Conservation (phyloP, 2,888 invertebrate species). For the Tupiocoris notatus region DNA sequence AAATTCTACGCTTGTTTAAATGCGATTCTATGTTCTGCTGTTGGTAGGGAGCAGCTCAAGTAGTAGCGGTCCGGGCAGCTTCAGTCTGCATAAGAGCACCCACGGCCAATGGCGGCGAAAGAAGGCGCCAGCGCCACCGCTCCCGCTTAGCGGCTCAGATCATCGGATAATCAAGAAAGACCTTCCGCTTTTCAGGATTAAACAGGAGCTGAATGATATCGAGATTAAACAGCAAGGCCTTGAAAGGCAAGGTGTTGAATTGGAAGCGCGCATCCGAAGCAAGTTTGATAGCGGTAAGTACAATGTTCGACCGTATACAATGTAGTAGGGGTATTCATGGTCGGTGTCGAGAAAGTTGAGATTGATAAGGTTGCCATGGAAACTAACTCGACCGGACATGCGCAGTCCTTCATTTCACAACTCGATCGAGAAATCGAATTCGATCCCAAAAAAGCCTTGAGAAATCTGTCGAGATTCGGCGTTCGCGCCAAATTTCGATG, state of each 20-base stretch:
- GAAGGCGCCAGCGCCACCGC: conserved; percentile 77
- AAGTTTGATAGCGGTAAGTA: conserved; percentile 63
- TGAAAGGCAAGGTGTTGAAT: conserved; percentile 84
- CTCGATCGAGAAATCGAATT: no score
- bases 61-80: conserved; percentile 11
- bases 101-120: conserved; percentile 70
- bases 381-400: no score
- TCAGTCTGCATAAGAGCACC: conserved; percentile 59
- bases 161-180: conserved; percentile 59
- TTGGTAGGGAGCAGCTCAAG: conserved; percentile 2
- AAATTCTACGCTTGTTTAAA: no score
- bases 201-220: conserved; percentile 71
- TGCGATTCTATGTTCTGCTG: neutral
- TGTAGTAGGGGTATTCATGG: no score
- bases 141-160: conserved; percentile 61
- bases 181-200: conserved; percentile 58
- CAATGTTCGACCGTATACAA: no score
- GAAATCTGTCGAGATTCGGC: no score
- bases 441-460: no score
- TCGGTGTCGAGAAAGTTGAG: no score
- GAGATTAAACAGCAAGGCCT: conserved; percentile 85
- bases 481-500: no score
- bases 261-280: conserved; percentile 85
- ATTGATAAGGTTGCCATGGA: no score
- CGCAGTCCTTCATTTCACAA: no score